phyloP scores from a whole-genome alignment of 1,140 invertebrate genomes.

The Idris sp. region DNA sequence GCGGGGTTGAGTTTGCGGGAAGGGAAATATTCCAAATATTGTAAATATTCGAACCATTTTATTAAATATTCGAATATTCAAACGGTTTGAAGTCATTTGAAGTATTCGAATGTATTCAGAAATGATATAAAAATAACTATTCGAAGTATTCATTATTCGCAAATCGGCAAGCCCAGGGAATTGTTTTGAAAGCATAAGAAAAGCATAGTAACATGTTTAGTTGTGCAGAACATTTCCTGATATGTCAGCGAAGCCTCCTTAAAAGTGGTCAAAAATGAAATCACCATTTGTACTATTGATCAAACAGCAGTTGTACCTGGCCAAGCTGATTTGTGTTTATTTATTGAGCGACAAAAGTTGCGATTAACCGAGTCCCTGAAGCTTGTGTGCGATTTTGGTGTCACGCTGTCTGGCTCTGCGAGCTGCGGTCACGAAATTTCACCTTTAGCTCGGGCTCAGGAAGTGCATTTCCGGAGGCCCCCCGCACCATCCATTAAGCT shows the following conservation, averaged over 20 bases:
- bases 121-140: too few species aligned
- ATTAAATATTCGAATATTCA: too few species aligned
- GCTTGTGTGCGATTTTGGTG: constrained; percentile 65
- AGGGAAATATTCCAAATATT: too few species aligned
- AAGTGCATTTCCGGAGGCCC: constrained; percentile 63
- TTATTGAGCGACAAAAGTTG: constrained; percentile 20
- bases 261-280: neutral
- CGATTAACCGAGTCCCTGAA: constrained; percentile 60
- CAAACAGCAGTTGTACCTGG: constrained; percentile 22
- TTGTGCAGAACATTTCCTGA: neutral
- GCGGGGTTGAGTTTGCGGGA: too few species aligned
- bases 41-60: too few species aligned
- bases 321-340: constrained; percentile 1
- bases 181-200: too few species aligned
- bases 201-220: too few species aligned
- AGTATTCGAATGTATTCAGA: too few species aligned
- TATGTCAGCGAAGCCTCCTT: neutral
- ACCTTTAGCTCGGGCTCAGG: constrained; percentile 59
- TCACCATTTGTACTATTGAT: too few species aligned
- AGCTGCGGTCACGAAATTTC: constrained; percentile 68
- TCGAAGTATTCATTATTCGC: too few species aligned
- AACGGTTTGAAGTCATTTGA: too few species aligned
- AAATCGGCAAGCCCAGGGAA: too few species aligned
- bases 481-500: constrained; percentile 45
- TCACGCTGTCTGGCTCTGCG: constrained; percentile 68